Percentiles rank a stretch among this genome's conserved stretches.
phyloP scores from a whole-genome alignment of 1,140 invertebrate genomes.

The Lepidurus couesii region DNA sequence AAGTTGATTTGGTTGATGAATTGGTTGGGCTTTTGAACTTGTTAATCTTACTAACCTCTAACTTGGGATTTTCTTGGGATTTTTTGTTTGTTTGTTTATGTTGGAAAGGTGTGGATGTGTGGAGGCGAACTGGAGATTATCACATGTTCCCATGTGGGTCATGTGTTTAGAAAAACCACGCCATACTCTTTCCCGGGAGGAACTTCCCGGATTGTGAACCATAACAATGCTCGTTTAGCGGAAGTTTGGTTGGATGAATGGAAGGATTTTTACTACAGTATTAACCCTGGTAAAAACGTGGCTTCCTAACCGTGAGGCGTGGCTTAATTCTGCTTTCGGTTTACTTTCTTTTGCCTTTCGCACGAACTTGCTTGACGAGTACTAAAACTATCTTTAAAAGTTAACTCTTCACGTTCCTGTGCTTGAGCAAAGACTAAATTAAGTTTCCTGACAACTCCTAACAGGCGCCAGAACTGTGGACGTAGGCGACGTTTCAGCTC shows the following conservation, averaged over 20 bases:
- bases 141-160: conserved; percentile 87
- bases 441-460: conserved; percentile 38
- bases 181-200: conserved; percentile 99
- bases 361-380: neutral
- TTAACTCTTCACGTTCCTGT: neutral
- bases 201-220: conserved; percentile 94
- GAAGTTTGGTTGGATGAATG: conserved; percentile 98
- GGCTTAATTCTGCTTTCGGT: conserved; percentile 12
- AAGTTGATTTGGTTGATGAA: too few relatives aligned
- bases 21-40: too few relatives aligned
- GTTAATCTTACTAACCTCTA: neutral
- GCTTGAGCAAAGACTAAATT: neutral
- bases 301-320: conserved; percentile 27
- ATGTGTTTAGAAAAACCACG: conserved; percentile 97
- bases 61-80: neutral
- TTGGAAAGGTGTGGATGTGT: conserved; percentile 88
- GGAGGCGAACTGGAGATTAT: conserved; percentile 84
- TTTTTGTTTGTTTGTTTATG: neutral
- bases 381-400: neutral
- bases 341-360: neutral
- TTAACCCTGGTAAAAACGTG: conserved; percentile 79
- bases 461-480: conserved; percentile 75
- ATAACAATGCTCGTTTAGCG: conserved; percentile 92
- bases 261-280: conserved; percentile 97
- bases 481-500: conserved; percentile 75